Conservation (phyloP, 2,888 invertebrate genomes). For the Brassicogethes aeneus region DNA sequence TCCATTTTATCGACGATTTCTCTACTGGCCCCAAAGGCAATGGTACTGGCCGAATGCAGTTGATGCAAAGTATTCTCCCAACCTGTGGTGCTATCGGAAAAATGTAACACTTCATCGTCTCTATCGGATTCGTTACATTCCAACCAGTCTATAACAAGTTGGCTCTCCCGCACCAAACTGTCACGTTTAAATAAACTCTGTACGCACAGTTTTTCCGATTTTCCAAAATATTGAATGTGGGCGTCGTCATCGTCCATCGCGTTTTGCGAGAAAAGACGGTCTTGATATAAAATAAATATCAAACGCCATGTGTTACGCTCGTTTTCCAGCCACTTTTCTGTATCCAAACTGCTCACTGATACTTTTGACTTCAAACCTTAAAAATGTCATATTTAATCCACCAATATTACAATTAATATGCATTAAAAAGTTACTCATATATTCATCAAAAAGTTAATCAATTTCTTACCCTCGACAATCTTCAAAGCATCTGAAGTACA, state of each 20-base stretch:
- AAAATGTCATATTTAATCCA: too few species aligned
- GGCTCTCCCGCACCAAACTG: conserved; percentile 53
- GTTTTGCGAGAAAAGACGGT: conserved; percentile 50
- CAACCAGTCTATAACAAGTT: conserved; percentile 87
- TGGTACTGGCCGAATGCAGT: conserved; percentile 46
- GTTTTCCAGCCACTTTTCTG: conserved; percentile 55
- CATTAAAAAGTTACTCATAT: too few species aligned
- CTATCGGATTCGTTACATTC: conserved; percentile 66
- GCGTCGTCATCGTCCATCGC: conserved; percentile 30
- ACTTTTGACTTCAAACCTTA: not conserved
- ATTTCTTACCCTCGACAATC: conserved; percentile 30
- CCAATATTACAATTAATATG: too few species aligned
- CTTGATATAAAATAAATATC: conserved; percentile 70
- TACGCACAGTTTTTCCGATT: conserved; percentile 53
- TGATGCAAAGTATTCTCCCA: conserved; percentile 91
- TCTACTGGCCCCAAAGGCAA: conserved; percentile 49
- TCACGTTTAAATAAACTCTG: conserved; percentile 50
- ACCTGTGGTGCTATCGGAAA: conserved; percentile 72
- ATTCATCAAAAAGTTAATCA: too few species aligned
- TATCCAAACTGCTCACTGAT: conserved; percentile 17
- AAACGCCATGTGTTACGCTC: conserved; percentile 88
- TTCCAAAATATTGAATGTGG: conserved; percentile 30
- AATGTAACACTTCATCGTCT: conserved; percentile 52
- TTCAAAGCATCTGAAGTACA: conserved; percentile 37
- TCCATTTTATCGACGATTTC: conserved; percentile 64